A percentile compares a stretch with the other conserved stretches of the same genome.
Evolutionary conservation across 2,113 vertebrate genomes (phyloP).

Genomic region (Microtus montanus): DNA sequence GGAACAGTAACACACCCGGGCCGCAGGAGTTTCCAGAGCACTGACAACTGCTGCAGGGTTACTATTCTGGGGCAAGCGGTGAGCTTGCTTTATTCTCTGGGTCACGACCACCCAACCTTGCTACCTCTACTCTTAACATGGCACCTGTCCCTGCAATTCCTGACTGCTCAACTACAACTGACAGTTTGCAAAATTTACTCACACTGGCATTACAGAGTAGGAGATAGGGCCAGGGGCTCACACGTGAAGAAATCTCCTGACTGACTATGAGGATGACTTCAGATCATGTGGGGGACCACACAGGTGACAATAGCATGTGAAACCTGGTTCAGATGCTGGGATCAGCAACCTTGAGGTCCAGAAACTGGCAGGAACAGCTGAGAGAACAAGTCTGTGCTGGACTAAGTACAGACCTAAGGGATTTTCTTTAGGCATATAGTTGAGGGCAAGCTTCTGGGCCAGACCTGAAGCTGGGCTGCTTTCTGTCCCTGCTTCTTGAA

Average conservation of each 20-base stretch:
- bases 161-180: conserved; percentile 2
- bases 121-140: neutral
- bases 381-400: neutral
- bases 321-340: conserved; percentile 68
- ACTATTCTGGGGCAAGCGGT: conserved; percentile 32
- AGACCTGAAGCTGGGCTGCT: neutral
- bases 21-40: conserved; percentile 57
- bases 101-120: conserved; percentile 21
- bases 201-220: neutral
- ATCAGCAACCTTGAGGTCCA: conserved; percentile 60
- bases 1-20: conserved; percentile 66
- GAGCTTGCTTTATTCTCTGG: conserved; percentile 22
- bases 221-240: conserved; percentile 43
- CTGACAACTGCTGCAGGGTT: neutral
- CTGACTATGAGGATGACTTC: conserved; percentile 66
- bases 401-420: neutral
- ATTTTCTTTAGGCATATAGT: neutral
- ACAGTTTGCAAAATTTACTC: conserved; percentile 13
- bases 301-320: conserved; percentile 63
- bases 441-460: neutral
- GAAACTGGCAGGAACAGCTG: conserved; percentile 38
- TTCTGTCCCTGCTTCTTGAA: conserved; percentile 2
- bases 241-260: conserved; percentile 64
- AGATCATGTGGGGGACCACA: conserved; percentile 57
- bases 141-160: neutral